Base-by-base conservation (phyloP, 2,888 invertebrate genomes). In the Malthinus flaveolus region DNA sequence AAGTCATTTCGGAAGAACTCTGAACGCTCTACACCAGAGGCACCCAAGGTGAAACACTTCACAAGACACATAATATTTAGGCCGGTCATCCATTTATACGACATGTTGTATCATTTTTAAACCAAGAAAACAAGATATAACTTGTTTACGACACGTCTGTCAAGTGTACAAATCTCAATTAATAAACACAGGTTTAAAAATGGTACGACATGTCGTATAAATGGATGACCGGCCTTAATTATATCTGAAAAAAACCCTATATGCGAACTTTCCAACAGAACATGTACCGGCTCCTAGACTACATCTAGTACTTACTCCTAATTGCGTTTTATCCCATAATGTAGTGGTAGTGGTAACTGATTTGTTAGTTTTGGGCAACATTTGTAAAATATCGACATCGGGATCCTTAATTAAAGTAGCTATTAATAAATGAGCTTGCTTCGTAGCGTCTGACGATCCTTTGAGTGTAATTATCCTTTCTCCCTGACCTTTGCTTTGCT, bases 381-480 rank as follows among this genome's bases (percentile, higher is more conserved):
- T 87, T 75, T 89, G 88, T 66, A 88, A 80, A 68, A 95, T 90
- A 77, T 95, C 95, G 1, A 92, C 91, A 69, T 98, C 97, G 4
- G 96, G 95, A 82, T 98, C 97, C 78, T 94, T 93, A 72, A 97
- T 93, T 72, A 99, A 85, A 7, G 94, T 88, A 39, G 91, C 87
- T 68, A 99, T 97, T 72, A 98, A 84, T 68, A 86, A 85, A 74
- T 95, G 91, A 49, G 98, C 97, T 75, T 95, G 94, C 75, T 93
- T 91, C 0, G 92, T 95, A 6, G 95, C 93, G 71, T 97, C 97
- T 12, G 90, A 85, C 0, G 94, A 89, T 46, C 97, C 97, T 81
- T 95, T 95, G 73, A 99, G 96, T 37, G 95, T 96, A 66, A 99
- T 95, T 72, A 91, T 91, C 68, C 98, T 84, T 78, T 97, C 96